Conservation (phyloP, 1,140 invertebrate genomes). For the Saccostrea echinata region DNA sequence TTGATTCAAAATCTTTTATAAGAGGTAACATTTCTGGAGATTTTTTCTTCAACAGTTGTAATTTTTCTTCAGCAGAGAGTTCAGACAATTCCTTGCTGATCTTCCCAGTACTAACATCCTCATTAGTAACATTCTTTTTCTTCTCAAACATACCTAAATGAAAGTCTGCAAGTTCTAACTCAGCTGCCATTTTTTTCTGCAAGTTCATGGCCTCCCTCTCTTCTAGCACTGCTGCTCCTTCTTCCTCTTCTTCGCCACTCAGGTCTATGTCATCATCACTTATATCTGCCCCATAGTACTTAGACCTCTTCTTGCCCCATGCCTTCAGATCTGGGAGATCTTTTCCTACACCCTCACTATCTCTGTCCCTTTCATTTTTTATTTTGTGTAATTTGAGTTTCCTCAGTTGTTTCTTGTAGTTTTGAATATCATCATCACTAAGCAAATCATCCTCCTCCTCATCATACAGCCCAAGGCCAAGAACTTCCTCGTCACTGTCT, state of each 20-base stretch:
- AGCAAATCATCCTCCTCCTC: slow-evolving; percentile 63
- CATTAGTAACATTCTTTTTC: slow-evolving; percentile 35
- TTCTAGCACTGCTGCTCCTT: slow-evolving; percentile 86
- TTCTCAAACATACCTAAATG: slow-evolving; percentile 84
- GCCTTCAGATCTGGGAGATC: slow-evolving; percentile 89
- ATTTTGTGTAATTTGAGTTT: slow-evolving; percentile 53
- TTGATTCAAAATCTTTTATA: slow-evolving; percentile 88
- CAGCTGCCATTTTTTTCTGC: slow-evolving; percentile 88
- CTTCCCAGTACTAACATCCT: slow-evolving; percentile 46
- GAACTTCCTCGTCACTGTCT: slow-evolving; percentile 65
- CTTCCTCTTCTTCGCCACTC: slow-evolving; percentile 81
- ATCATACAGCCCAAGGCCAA: slow-evolving; percentile 65
- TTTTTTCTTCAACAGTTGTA: slow-evolving; percentile 87
- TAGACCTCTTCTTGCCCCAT: slow-evolving; percentile 90
- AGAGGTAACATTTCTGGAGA: slow-evolving; percentile 90
- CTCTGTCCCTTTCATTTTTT: slow-evolving; percentile 65
- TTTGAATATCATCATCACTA: slow-evolving; percentile 69
- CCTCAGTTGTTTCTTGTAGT: slow-evolving; percentile 60
- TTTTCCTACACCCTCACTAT: slow-evolving; percentile 62
- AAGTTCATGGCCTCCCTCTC: slow-evolving; percentile 92
- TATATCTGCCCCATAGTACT: slow-evolving; percentile 91
- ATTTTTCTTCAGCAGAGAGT: slow-evolving; percentile 55
- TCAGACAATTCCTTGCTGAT: slow-evolving; percentile 54
- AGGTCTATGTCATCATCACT: slow-evolving; percentile 80
- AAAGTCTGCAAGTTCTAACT: slow-evolving; percentile 91